These are phyloP conservation scores for Xylophagus ater DNA, from an alignment of 2,888 invertebrate genomes.

Conservation along the genomic window DNA sequence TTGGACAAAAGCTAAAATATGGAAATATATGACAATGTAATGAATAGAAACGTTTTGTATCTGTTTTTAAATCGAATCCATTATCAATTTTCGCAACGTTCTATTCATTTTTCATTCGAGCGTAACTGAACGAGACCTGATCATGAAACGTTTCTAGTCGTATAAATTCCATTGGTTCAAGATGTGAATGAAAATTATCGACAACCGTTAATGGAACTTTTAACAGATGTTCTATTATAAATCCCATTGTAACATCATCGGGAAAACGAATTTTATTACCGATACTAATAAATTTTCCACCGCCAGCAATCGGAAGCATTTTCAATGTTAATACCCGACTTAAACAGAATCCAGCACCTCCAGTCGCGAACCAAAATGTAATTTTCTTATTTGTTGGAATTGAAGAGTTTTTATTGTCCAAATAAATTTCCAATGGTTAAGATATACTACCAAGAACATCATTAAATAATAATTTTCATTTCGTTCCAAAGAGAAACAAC, in stretches of 20 bases:
- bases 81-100: slow-evolving; percentile 73
- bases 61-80: slow-evolving; percentile 66
- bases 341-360: slow-evolving; percentile 95
- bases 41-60: slow-evolving; percentile 80
- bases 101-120: slow-evolving; percentile 67
- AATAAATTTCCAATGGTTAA: slow-evolving; percentile 78
- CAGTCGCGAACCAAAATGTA: slow-evolving; percentile 97
- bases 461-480: too few relatives aligned
- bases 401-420: slow-evolving; percentile 38
- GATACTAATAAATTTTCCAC: slow-evolving; percentile 83
- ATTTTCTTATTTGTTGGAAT: slow-evolving; percentile 46
- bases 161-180: slow-evolving; percentile 85
- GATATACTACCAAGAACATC: too few relatives aligned
- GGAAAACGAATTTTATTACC: slow-evolving; percentile 88
- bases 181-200: slow-evolving; percentile 87
- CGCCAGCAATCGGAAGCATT: slow-evolving; percentile 92
- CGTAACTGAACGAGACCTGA: slow-evolving; percentile 83
- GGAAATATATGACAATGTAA: slow-evolving; percentile 84
- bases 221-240: slow-evolving; percentile 80
- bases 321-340: slow-evolving; percentile 85
- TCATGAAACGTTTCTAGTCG: slow-evolving; percentile 66
- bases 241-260: slow-evolving; percentile 96
- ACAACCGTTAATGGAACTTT: slow-evolving; percentile 77
- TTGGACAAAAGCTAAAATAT: slow-evolving; percentile 70
- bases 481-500: too few relatives aligned